These are phyloP conservation scores for Phasia obesa DNA, from an alignment of 2,888 invertebrate species.

Conservation along the genomic window DNA sequence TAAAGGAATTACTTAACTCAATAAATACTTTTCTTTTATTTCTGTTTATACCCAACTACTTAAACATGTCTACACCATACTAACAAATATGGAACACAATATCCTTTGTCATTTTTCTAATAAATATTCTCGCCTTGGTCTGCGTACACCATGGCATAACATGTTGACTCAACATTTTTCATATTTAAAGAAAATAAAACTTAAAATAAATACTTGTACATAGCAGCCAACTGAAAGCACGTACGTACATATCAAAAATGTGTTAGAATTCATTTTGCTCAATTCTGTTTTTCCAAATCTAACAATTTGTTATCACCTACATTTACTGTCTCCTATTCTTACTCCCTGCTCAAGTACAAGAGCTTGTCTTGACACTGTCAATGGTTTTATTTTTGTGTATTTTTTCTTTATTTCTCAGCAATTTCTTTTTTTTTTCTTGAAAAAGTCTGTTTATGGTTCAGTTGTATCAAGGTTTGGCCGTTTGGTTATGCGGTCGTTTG, in stretches of 20 bases:
- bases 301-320: conserved; percentile 42
- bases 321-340: conserved; percentile 1
- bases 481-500: conserved; percentile 46
- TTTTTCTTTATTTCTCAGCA: not conserved
- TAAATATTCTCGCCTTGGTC: not conserved
- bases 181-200: conserved; percentile 20
- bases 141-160: not conserved
- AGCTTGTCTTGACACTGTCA: conserved; percentile 56
- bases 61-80: no score
- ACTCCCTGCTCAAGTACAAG: not conserved
- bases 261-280: conserved; percentile 7
- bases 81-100: not conserved
- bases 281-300: conserved; percentile 4
- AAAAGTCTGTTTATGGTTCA: conserved; percentile 49
- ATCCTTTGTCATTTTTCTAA: conserved; percentile 9
- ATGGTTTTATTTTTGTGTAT: conserved; percentile 49
- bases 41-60: no score
- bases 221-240: conserved; percentile 2
- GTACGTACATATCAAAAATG: not conserved
- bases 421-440: conserved; percentile 24
- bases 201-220: conserved; percentile 22
- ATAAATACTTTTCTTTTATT: no score
- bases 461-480: conserved; percentile 47
- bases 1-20: no score
- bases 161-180: conserved; percentile 41